Evolutionary conservation across 1,140 invertebrate genomes (phyloP), one percentile per base, ranked within the genome.

Genomic region (Macrocentrus cingulum): DNA sequence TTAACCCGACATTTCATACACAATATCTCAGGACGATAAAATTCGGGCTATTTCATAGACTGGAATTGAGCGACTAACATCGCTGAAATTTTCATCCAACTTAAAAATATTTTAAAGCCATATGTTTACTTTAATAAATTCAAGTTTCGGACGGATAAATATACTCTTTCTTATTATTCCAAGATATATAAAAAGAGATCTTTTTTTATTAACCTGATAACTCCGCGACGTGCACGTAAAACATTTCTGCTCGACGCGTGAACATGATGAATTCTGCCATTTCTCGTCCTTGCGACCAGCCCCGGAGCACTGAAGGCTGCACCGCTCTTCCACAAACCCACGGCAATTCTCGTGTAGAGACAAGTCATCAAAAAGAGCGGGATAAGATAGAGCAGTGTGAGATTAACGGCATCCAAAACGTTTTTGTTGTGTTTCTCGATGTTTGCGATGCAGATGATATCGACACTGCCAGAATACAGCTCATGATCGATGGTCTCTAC

Each of bases 391-490:
- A 91, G 83, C 1, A 91, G 78, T 4, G 85, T 84, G 66, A 91
- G 87, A 75, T 90, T 91, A 54, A 90, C 84, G 66, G 87, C 85
- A 67, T 91, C 89, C 65, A 90, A 84, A 18, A 88, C 67, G 68
- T 88, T 84, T 0, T 88, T 90, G 67, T 91, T 87, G 71, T 88
- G 90, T 65, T 88, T 86, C 66, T 84, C 84, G 2, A 89, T 81
- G 63, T 89, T 85, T 0, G 87, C 76, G 20, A 89, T 83, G 70
- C 90, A 91, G 25, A 91, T 87, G 5, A 87, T 87, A 69, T 91
- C 89, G 60, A 80, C 80, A 51, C 79, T 78, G 0, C 85, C 85
- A 13, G 82, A 77, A 53, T 79, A 73, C 5, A 85, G 68, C 20
- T 79, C 76, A 53, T 87, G 85, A 11, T 81, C 84, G 41, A 89